Base-by-base conservation (phyloP, 1,140 invertebrate species). In the Pectinophora gossypiella region DNA sequence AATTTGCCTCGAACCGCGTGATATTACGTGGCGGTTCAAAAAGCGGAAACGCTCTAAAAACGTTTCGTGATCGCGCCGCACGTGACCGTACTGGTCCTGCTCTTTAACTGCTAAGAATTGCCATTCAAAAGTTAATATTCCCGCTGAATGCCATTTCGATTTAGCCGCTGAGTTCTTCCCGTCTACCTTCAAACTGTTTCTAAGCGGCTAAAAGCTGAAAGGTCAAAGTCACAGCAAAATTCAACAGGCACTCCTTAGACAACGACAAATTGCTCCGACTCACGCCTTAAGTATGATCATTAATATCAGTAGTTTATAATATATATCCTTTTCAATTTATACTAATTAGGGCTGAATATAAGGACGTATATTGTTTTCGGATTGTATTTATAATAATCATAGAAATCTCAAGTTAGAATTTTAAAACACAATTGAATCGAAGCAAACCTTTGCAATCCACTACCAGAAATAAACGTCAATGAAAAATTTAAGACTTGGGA, bases 1-100 rank as follows among this genome's bases (percentile, higher is more conserved):
- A 44, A 44, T 20, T 44, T 44, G 42, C 42, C 9, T 44, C 46
- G 21, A 48, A 53, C 44, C 40, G 23, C 47, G 23, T 12, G n/a
- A n/a, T 22, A 45, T 51, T 47, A 56, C 64, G 63, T 61, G 55
- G 54, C 54, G 19, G 47, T 58, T 55, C 46, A 64, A 58, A 66
- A 66, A 72, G 59, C 73, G 72, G 74, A 80, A 78, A 65, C 61
- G 59, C 62, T 61, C 60, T 74, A 72, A 73, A 80, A 81, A 76
- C 71, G 72, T 73, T 81, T 72, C 51, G 65, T 65, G 68, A 68
- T 72, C 62, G 68, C 54, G 20, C 58, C 44, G 73, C 68, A 68
- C 73, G 77, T 78, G 73, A 76, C 71, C 56, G 50, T n/a, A n/a
- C n/a, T n/a, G n/a, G n/a, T n/a, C n/a, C n/a, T n/a, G n/a, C n/a